Evolutionary conservation across 2,113 vertebrate genomes (phyloP).

Genomic region (Megaleporinus macrocephalus): DNA sequence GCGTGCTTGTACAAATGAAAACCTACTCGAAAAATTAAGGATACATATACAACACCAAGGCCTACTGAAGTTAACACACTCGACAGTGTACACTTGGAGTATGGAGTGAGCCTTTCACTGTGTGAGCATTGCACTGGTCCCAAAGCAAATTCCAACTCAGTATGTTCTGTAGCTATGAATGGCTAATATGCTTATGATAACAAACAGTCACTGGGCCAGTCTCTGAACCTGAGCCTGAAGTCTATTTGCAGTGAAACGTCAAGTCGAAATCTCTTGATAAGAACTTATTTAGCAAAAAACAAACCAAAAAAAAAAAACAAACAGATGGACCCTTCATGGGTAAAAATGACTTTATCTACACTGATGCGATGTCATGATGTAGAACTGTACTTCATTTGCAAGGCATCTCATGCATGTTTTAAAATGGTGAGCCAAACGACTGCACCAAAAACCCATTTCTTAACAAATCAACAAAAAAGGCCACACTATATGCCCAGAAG

Average conservation of each 20-base stretch:
- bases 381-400: background rate
- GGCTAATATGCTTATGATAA: slow-evolving; percentile 22
- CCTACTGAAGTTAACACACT: background rate
- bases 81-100: too few relatives aligned
- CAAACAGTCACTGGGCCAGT: slow-evolving; percentile 49
- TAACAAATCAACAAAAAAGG: background rate
- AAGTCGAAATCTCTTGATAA: background rate
- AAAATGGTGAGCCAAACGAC: slow-evolving; percentile 3
- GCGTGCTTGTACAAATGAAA: slow-evolving; percentile 22
- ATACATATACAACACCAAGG: background rate
- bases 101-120: slow-evolving; percentile 21
- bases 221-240: slow-evolving; percentile 51
- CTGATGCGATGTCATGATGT: background rate
- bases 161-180: background rate
- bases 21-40: slow-evolving; percentile 21
- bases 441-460: background rate
- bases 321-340: too few relatives aligned
- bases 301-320: too few relatives aligned
- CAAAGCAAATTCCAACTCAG: slow-evolving; percentile 14
- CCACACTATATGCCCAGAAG: background rate
- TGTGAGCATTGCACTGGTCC: slow-evolving; percentile 11
- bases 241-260: slow-evolving; percentile 26
- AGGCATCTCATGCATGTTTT: slow-evolving; percentile 13
- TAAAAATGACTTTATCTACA: background rate
- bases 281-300: too few relatives aligned